Evolutionary conservation across 2,888 invertebrate genomes (phyloP).

Genomic region (Aphidoletes aphidimyza): DNA sequence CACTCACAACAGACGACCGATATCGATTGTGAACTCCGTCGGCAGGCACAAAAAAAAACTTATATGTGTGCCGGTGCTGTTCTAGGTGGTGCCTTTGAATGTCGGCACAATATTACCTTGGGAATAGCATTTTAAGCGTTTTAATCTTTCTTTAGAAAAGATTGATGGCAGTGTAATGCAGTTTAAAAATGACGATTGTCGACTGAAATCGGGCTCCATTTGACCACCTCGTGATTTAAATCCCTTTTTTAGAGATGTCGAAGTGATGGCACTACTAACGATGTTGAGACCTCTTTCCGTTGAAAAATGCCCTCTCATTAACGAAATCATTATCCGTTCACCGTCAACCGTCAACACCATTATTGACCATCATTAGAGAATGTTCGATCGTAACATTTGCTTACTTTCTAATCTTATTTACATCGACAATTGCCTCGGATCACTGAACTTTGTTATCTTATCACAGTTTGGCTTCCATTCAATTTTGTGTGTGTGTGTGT

Average conservation of each 20-base stretch:
- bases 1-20: too few species aligned
- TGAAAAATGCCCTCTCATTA: too few species aligned
- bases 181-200: too few species aligned
- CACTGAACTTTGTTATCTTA: slow-evolving; percentile 19
- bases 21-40: not conserved
- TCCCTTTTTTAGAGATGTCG: not conserved
- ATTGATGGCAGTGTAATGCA: not conserved
- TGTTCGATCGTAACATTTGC: too few species aligned
- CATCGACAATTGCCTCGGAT: not conserved
- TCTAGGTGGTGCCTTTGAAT: too few species aligned
- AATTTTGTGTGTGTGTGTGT: not conserved
- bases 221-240: not conserved
- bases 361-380: too few species aligned
- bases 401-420: too few species aligned
- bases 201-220: too few species aligned
- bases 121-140: not conserved
- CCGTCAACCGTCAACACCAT: too few species aligned
- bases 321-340: not conserved
- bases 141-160: not conserved
- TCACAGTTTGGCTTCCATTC: not conserved
- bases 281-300: too few species aligned
- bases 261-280: too few species aligned
- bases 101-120: not conserved
- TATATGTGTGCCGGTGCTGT: too few species aligned
- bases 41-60: not conserved